Evolutionary conservation across 2,888 invertebrate species (phyloP), one percentile per base, ranked within the genome.

Genomic region (Mallateleia sp.): DNA sequence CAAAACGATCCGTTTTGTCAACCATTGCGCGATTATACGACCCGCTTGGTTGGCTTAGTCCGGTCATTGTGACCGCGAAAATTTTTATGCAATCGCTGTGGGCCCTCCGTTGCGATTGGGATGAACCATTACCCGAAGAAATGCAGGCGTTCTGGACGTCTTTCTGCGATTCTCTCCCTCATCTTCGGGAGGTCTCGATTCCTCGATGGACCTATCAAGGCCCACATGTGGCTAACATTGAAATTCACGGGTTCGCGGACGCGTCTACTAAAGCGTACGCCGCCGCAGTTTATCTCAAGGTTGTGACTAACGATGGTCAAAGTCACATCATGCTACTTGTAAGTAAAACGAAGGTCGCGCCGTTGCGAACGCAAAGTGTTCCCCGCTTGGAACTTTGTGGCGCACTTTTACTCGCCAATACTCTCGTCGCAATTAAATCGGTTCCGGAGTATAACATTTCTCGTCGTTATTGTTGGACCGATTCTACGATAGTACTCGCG

Each of bases 71-170:
- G 0, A n/a, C n/a, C 8, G 62, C 62, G 11, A 64, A 64, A 28
- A 66, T 66, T 45, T 45, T 64, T 4, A 64, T 64, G 45, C 62
- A 64, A 24, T n/a, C n/a, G 5, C 25, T 64, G 15, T 64, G 62
- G 62, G 0, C 14, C 24, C 8, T 20, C 3, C 15, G 34, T 15
- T 14, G 28, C 28, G 60, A 9, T 11, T 60, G 60, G 60, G 60
- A 60, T 20, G 11, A 28, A 3, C 5, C 4, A 28, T 8, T 28
- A 4, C 4, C 28, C 28, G 28, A 8, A 28, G 28, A 28, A 28
- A 4, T 28, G 28, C 28, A 8, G 4, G 4, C 28, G 4, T 6
- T 4, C 4, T 28, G 28, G 28, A 4, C 8, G 4, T 4, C 28
- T 4, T n/a, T n/a, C n/a, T 28, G n/a, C 2, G n/a, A 24, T 5